Evolutionary conservation across 2,113 vertebrate genomes (phyloP), one percentile per base, ranked within the genome.

Genomic region (Catharus minimus): DNA sequence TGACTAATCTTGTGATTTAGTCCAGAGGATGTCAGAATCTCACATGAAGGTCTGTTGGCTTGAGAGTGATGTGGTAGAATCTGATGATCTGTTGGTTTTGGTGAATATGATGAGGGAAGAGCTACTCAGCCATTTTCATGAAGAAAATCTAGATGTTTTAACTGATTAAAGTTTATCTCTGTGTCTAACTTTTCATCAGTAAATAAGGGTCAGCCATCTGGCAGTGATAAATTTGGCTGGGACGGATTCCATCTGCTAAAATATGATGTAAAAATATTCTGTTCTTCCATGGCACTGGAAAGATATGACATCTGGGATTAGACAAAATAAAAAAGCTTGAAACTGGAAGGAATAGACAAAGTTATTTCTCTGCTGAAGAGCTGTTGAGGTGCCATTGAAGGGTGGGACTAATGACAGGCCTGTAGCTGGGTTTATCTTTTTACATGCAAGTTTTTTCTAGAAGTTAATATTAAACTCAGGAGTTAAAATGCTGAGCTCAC

Each of bases 171-270:
- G 78, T 94, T 97, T 95, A 86, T 55, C 79, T 93, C 92, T 85
- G 47, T 93, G 64, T 73, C 94, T 94, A 95, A 94, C 78, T 85
- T 92, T 95, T 93, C 95, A 96, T 97, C 90, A 83, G 94, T 95
- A 97, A 97, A 97, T 97, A 97, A 96, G 95, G 93, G 96, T 97
- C 95, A 97, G 89, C 96, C 96, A 97, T 98, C 97, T 97, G 97
- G 93, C 96, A 95, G 93, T 90, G 91, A 95, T 77, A 88, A 94
- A 92, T 95, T 96, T 96, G 77, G 87, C 92, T 97, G 95, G 91
- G 95, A 94, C 26, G 11, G 55, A 82, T 96, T 95, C 95, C 94
- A 94, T 97, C 97, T 97, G 96, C 89, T 97, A 91, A 85, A 95
- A 86, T 68, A 88, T 87, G 95, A 96, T 97, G 96, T 95, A 97